Percentiles rank a stretch among this genome's conserved stretches.
Evolutionary conservation across 1,140 invertebrate genomes (phyloP).

Genomic region (Pomacea maculata): DNA sequence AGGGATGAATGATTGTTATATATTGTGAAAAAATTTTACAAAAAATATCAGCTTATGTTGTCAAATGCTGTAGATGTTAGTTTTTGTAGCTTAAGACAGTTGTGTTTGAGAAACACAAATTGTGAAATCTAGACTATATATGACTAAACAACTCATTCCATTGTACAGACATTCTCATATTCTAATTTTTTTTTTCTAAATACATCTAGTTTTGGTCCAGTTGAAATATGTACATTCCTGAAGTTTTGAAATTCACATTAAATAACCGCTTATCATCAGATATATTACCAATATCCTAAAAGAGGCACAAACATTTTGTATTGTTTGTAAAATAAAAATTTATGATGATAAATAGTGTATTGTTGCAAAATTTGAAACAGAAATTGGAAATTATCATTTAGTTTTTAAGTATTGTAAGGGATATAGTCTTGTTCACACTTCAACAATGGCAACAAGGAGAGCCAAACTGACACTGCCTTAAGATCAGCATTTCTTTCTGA

Average conservation of each 20-base stretch:
- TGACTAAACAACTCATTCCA: background rate
- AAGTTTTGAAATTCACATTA: background rate
- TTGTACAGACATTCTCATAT: background rate
- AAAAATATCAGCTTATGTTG: background rate
- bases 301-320: too few species aligned
- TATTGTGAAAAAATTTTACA: background rate
- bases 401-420: too few species aligned
- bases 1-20: background rate
- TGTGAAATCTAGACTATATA: background rate
- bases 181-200: background rate
- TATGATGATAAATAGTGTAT: too few species aligned
- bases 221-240: background rate
- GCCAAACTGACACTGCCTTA: too few species aligned
- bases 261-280: too few species aligned
- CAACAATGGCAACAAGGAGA: too few species aligned
- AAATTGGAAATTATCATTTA: too few species aligned
- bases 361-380: too few species aligned
- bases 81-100: background rate
- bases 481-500: too few species aligned
- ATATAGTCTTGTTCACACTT: too few species aligned
- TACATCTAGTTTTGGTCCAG: background rate
- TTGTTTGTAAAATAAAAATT: too few species aligned
- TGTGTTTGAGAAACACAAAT: background rate
- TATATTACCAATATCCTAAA: too few species aligned
- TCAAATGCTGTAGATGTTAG: background rate